phyloP scores from a whole-genome alignment of 2,113 vertebrate genomes.

The Rhinolophus ferrumequinum region DNA sequence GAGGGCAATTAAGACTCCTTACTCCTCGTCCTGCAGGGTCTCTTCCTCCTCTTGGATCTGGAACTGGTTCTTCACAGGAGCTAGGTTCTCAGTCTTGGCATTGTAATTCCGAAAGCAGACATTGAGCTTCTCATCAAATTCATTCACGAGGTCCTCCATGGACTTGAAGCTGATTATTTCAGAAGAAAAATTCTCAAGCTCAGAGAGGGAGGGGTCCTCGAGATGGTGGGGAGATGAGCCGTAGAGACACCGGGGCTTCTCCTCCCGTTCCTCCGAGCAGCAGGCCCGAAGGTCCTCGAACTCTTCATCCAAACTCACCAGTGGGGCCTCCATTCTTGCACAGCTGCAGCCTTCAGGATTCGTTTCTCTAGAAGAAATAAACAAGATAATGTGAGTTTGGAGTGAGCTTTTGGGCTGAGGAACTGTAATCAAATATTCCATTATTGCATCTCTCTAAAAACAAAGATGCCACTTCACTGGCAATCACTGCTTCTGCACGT shows the following conservation, averaged over 20 bases:
- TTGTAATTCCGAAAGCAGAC: conserved; percentile 98
- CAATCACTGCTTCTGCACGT: neutral
- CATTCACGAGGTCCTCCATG: conserved; percentile 96
- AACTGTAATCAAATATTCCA: neutral
- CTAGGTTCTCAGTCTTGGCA: conserved; percentile 94
- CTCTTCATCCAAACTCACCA: conserved; percentile 95
- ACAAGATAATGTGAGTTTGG: neutral
- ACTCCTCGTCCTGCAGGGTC: conserved; percentile 94
- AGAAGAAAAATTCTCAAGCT: conserved; percentile 95
- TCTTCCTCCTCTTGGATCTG: conserved; percentile 94
- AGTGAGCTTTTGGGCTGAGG: neutral
- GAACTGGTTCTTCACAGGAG: conserved; percentile 92
- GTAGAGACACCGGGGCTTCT: conserved; percentile 82
- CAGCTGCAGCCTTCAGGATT: neutral
- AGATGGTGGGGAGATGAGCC: conserved; percentile 85
- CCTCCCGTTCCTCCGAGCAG: conserved; percentile 87
- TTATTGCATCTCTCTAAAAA: neutral
- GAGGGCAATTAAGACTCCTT: conserved; percentile 78
- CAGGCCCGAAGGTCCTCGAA: conserved; percentile 93
- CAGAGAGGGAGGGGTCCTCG: conserved; percentile 94
- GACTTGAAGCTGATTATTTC: conserved; percentile 98
- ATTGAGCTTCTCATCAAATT: conserved; percentile 96
- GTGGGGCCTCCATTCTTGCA: conserved; percentile 92
- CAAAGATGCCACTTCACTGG: neutral
- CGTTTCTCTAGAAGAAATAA: conserved; percentile 62